Percentiles rank a stretch among this genome's conserved stretches.
Conservation (phyloP, 2,113 vertebrate genomes). For the Propithecus coquereli region DNA sequence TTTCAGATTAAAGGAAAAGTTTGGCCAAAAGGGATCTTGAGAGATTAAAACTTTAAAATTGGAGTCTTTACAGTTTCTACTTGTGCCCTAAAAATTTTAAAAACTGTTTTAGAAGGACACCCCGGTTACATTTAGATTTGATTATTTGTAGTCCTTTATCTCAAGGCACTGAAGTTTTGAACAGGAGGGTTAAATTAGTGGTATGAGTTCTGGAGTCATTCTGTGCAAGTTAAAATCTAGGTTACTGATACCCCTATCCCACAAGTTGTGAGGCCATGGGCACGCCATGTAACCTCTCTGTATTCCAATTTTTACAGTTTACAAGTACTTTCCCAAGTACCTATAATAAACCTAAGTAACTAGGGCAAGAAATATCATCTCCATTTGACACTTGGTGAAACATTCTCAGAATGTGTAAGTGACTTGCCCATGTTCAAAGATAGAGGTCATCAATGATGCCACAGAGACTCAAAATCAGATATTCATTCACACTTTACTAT, state of each 20-base stretch:
- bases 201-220: neutral
- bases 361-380: neutral
- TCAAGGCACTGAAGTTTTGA: constrained; percentile 5
- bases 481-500: neutral
- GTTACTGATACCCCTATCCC: neutral
- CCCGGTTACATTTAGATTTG: neutral
- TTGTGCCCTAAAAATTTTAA: neutral
- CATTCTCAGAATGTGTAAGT: neutral
- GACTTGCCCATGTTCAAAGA: neutral
- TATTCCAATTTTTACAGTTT: neutral
- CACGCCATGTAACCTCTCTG: neutral
- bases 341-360: neutral
- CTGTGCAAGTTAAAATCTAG: neutral
- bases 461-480: neutral
- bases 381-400: constrained; percentile 6
- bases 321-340: neutral
- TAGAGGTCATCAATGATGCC: neutral
- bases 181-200: neutral
- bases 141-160: neutral
- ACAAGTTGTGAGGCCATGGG: neutral
- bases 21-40: neutral
- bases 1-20: neutral
- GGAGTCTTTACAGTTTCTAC: neutral
- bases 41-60: constrained; percentile 19
- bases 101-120: neutral